Percentiles rank a stretch among this genome's conserved stretches.
phyloP scores from a whole-genome alignment of 2,888 invertebrate genomes.

The Drosophila pullipes region DNA sequence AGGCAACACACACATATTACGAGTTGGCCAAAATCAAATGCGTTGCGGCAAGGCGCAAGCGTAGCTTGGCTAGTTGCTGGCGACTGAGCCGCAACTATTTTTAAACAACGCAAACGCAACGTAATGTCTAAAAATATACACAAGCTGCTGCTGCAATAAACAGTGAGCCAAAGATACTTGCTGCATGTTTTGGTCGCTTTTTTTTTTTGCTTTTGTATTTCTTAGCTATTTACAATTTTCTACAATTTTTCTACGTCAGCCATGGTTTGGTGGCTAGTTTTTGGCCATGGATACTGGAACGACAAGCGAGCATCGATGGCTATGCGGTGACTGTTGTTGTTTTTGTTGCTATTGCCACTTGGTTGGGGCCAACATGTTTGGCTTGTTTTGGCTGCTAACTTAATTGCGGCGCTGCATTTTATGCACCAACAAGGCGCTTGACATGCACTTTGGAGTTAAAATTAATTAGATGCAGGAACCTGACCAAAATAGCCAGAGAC shows the following conservation, averaged over 20 bases:
- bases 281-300: conserved; percentile 76
- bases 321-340: conserved; percentile 23
- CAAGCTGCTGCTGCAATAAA: conserved; percentile 37
- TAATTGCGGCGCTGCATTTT: conserved; percentile 60
- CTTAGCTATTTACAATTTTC: conserved; percentile 33
- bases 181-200: conserved; percentile 36
- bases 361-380: conserved; percentile 70
- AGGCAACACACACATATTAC: conserved; percentile 4
- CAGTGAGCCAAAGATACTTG: conserved; percentile 40
- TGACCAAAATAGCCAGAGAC: conserved; percentile 6
- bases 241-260: conserved; percentile 66
- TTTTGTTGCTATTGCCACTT: conserved; percentile 29
- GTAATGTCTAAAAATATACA: conserved; percentile 76
- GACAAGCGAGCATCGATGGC: conserved; percentile 38
- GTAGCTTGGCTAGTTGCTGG: conserved; percentile 16
- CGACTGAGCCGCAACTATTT: conserved; percentile 61
- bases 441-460: conserved; percentile 74
- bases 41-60: conserved; percentile 6
- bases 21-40: conserved; percentile 52
- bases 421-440: conserved; percentile 52
- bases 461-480: conserved; percentile 70
- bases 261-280: conserved; percentile 54
- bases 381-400: conserved; percentile 68
- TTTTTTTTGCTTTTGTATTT: conserved; percentile 18
- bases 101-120: conserved; percentile 66